These are phyloP conservation scores for Sanderia malayensis DNA, from an alignment of 30 jellyfish, hydroid and myxozoan species.

Conservation along the genomic window DNA sequence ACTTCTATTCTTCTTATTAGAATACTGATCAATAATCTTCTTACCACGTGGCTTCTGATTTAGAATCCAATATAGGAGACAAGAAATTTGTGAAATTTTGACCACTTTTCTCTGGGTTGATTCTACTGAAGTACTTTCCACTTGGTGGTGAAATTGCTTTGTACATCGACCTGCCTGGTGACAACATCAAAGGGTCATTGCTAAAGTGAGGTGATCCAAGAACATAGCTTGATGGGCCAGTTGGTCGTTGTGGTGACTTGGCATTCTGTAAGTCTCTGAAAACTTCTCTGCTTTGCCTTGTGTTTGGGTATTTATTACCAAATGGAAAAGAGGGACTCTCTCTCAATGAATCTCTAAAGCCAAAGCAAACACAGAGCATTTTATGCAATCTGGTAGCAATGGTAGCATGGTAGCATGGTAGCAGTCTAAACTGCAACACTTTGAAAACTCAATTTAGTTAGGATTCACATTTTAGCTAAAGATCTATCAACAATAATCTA, in stretches of 20 bases:
- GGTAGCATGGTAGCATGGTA: no score
- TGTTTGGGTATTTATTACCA: background rate
- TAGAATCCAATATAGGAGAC: background rate
- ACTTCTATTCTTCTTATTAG: no score
- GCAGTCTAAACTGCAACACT: no score
- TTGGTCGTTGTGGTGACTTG: background rate
- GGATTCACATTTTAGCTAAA: no score
- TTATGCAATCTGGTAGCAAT: no score
- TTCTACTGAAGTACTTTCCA: conserved; percentile 53
- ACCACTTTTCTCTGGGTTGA: conserved; percentile 6
- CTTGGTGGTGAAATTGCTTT: conserved; percentile 57
- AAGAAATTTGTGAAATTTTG: background rate
- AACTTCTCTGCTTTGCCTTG: conserved; percentile 1
- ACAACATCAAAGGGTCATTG: background rate
- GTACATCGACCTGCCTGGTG: background rate
- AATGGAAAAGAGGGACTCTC: background rate
- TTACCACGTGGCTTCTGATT: background rate
- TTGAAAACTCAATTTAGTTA: no score
- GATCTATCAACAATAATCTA: no score
- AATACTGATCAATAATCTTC: no score
- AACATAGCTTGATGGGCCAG: background rate
- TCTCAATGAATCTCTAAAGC: background rate
- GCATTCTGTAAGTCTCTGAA: conserved; percentile 1
- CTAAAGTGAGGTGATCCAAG: no score
- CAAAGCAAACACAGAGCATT: no score